These are phyloP conservation scores for Metopia argyrocephala DNA, from an alignment of 2,888 invertebrate genomes.

Conservation along the genomic window DNA sequence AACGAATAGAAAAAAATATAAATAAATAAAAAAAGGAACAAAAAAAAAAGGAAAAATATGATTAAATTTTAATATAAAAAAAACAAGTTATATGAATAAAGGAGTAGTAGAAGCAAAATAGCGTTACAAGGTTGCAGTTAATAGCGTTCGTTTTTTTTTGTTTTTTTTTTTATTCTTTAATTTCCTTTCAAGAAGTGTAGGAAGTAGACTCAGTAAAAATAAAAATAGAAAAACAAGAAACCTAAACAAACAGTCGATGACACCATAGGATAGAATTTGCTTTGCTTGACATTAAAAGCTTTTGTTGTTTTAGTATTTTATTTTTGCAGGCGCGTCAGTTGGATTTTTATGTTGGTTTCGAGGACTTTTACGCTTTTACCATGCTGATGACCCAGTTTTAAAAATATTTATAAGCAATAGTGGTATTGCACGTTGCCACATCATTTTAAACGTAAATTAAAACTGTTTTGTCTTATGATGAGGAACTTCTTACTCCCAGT, in stretches of 20 bases:
- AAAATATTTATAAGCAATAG: not conserved
- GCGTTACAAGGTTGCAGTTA: slow-evolving; percentile 34
- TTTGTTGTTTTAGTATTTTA: not conserved
- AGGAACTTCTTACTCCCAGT: too few relatives aligned
- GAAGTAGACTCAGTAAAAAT: slow-evolving; percentile 23
- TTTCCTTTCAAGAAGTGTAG: not conserved
- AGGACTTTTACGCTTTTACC: slow-evolving; percentile 24
- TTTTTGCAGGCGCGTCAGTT: slow-evolving; percentile 45
- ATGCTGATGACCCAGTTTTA: slow-evolving; percentile 45
- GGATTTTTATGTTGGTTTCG: slow-evolving; percentile 18
- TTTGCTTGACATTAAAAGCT: slow-evolving; percentile 2
- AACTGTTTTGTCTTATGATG: too few relatives aligned
- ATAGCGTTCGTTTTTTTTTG: slow-evolving; percentile 1
- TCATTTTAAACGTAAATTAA: slow-evolving; percentile 2
- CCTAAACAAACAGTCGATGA: slow-evolving; percentile 53
- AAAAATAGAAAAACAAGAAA: too few relatives aligned
- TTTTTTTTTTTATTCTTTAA: slow-evolving; percentile 7
- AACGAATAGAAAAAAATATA: not conserved
- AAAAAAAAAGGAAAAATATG: slow-evolving; percentile 5
- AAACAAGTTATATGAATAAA: not conserved
- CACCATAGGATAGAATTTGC: slow-evolving; percentile 6
- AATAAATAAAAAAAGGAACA: slow-evolving; percentile 4
- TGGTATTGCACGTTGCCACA: slow-evolving; percentile 15
- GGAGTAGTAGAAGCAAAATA: not conserved
- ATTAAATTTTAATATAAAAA: slow-evolving; percentile 10